Percentiles rank a stretch among this genome's conserved stretches.
These are phyloP conservation scores for Bellardia pandia DNA, from an alignment of 2,888 invertebrate genomes.

Conservation along the genomic window DNA sequence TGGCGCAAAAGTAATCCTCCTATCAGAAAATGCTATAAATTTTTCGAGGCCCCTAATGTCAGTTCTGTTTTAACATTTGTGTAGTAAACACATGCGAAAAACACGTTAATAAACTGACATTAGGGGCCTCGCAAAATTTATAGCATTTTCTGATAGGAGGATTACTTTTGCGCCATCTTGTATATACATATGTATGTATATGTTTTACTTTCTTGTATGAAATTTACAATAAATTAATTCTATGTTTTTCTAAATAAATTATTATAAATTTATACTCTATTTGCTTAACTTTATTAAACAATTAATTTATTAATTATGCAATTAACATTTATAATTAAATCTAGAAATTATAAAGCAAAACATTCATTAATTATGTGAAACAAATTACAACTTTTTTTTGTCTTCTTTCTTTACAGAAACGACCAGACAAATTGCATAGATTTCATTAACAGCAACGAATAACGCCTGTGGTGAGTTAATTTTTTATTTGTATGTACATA, in stretches of 20 bases:
- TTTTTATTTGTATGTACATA: not conserved
- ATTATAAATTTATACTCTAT: not conserved
- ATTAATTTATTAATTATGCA: constrained; percentile 22
- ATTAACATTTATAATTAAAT: constrained; percentile 22
- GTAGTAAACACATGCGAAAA: too few relatives aligned
- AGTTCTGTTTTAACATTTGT: too few relatives aligned
- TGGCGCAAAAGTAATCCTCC: too few relatives aligned
- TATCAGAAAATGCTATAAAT: too few relatives aligned
- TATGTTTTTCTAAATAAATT: not conserved
- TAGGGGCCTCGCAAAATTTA: too few relatives aligned
- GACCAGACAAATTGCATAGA: not conserved
- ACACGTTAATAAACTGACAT: too few relatives aligned
- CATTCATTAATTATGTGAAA: constrained; percentile 5
- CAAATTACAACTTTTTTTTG: not conserved
- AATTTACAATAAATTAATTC: too few relatives aligned
- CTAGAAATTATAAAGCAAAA: constrained; percentile 2
- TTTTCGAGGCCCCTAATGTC: too few relatives aligned
- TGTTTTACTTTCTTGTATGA: too few relatives aligned
- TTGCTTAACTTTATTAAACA: not conserved
- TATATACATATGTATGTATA: too few relatives aligned
- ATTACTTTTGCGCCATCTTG: too few relatives aligned
- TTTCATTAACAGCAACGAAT: constrained; percentile 34
- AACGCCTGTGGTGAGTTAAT: constrained; percentile 5
- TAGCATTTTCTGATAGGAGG: too few relatives aligned
- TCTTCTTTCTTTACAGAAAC: not conserved